A percentile compares a stretch with the other conserved stretches of the same genome.
phyloP scores from a whole-genome alignment of 2,797 vertebrate genomes.

The Microchirus variegatus region DNA sequence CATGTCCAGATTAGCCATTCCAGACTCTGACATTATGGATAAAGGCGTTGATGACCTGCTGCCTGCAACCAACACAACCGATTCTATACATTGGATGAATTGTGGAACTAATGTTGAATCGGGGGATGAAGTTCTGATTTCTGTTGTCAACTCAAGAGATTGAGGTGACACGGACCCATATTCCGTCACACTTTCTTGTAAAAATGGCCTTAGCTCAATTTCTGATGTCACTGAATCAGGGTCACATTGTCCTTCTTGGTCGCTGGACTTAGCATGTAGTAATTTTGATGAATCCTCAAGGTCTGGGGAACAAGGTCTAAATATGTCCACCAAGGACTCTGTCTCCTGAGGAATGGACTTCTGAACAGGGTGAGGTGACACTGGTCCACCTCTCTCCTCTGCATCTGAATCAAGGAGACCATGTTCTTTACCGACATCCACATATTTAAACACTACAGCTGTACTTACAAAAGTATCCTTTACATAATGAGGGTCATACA shows the following conservation, averaged over 20 bases:
- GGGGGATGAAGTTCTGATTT: conserved; percentile 39
- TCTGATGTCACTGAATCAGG: conserved; percentile 18
- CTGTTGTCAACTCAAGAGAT: conserved; percentile 9
- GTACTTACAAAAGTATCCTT: conserved; percentile 27
- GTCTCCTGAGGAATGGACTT: neutral
- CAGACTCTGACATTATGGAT: conserved; percentile 33
- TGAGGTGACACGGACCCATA: conserved; percentile 32
- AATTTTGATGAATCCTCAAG: conserved; percentile 3
- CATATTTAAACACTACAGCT: conserved; percentile 31
- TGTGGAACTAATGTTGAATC: conserved; percentile 32
- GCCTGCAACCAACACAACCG: neutral
- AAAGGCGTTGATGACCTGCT: conserved; percentile 36
- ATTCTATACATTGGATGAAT: conserved; percentile 21
- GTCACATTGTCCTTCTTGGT: conserved; percentile 11
- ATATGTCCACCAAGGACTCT: conserved; percentile 15
- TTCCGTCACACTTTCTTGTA: conserved; percentile 31
- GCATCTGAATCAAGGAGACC: conserved; percentile 1
- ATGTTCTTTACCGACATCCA: conserved; percentile 5
- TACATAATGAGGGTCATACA: conserved; percentile 58
- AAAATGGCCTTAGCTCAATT: conserved; percentile 12
- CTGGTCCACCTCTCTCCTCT: conserved; percentile 5
- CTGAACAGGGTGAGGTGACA: conserved; percentile 29
- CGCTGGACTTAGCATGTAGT: neutral
- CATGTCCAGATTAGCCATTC: conserved; percentile 25
- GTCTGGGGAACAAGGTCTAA: conserved; percentile 23